Base-by-base conservation (phyloP, 1,140 invertebrate species). In the Subanguina moxae region DNA sequence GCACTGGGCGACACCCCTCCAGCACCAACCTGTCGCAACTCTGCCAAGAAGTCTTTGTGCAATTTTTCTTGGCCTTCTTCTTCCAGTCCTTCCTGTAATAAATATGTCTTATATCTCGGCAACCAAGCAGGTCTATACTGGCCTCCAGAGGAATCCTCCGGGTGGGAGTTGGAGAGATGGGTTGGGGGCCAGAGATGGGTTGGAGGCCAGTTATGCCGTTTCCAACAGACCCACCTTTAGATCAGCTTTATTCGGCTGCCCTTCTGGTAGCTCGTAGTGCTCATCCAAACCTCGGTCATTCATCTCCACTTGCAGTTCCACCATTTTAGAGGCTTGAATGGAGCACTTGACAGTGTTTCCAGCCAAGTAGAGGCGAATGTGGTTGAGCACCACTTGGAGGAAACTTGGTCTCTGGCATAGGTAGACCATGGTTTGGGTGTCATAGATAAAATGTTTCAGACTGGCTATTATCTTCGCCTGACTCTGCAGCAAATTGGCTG, bases 401-500 rank as follows among this genome's bases (percentile, higher is more conserved):
- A 71, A 32, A 59, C 27, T 43, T 1, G 11, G n/a, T 1, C 45
- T 58, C 28, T 75, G 72, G 28, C 72, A 68, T 21, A 71, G 19
- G 23, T n/a, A 48, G 3, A 57, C 30, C 27, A 68, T 19, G 25
- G 57, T 48, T 28, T 19, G 32, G 21, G 46, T 15, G 23, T 71
- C 57, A 38, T 71, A 57, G 30, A 67, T 74, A 27, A 71, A 71
- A 21, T 69, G 21, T 62, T 57, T 48, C 9, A 71, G 58, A 38
- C 38, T 67, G 21, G 25, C 45, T 21, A 74, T 43, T 27, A 71
- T 73, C 30, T 66, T 28, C 45, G 52, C n/a, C 25, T 74, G 57
- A 17, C 63, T 27, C 25, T 42, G 19, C 21, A 57, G 19, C 19
- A 27, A 17, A 46, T 59, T 62, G 19, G 58, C 45, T 19, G 11